Base-by-base conservation (phyloP, 2,113 vertebrate genomes). In the Geococcyx californianus region DNA sequence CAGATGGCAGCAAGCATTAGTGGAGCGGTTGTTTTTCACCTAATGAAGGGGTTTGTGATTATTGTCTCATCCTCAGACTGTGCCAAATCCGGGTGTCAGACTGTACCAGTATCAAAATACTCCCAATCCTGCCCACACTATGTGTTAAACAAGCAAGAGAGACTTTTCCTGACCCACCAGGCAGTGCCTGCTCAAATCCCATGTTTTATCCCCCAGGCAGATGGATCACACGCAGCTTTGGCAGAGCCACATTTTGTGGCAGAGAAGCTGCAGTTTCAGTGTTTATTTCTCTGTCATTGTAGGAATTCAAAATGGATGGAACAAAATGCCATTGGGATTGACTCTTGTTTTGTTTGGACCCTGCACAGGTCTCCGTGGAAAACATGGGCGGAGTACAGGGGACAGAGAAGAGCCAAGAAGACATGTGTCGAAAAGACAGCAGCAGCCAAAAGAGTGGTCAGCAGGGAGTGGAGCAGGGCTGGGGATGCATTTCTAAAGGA, bases 281-380 rank as follows among this genome's bases (percentile, higher is more conserved):
- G 36, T 88, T 94, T 94, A 58, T 90, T 97, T 90, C 82, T 92
- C 73, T 73, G 87, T 87, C 58, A 7, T 87, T 66, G 82, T 33
- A 91, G 76, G 92, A 93, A 83, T 78, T 80, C 80, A 93, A 74
- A 72, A 44, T 52, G 84, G 76, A 87, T 58, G 89, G 84, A 87
- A 56, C 69, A 86, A 94, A 94, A 94, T 91, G 51, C 33, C 52
- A 18, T 73, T 6, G 40, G 84, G 74, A 40, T 17, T 84, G 84
- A 82, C 72, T 87, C 82, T 77, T 75, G 24, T 95, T 93, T 92
- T 89, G 84, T 68, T 91, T 94, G 89, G 95, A 90, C 13, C 24
- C 59, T 49, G 36, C 90, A 70, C 86, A 67, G 31, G 89, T 92
- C 93, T 84, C 47, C 68, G 63, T 63, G 96, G 96, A 96, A 97